A percentile compares a stretch with the other conserved stretches of the same genome.
Evolutionary conservation across 1,140 invertebrate species (phyloP).

Genomic region (Chrysoperla carnea): DNA sequence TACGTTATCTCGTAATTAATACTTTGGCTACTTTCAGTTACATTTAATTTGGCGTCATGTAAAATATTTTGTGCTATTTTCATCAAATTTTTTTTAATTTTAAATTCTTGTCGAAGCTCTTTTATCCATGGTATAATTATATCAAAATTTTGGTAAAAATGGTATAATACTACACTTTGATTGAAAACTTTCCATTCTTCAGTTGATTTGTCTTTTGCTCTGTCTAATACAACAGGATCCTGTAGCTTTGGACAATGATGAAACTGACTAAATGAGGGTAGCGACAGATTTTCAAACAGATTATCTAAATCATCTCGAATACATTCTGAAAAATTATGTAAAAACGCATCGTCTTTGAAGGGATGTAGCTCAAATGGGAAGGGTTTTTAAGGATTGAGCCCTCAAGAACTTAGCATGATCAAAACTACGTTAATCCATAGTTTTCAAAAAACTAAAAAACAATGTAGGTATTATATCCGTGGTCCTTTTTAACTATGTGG

Average conservation of each 20-base stretch:
- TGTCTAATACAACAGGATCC: conserved; percentile 25
- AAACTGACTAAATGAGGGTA: conserved; percentile 35
- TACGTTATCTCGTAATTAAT: conserved; percentile 21
- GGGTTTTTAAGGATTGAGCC: too few species aligned
- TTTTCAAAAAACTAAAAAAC: too few species aligned
- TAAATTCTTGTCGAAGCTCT: conserved; percentile 34
- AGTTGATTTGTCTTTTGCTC: conserved; percentile 28
- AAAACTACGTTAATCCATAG: too few species aligned
- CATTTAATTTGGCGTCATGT: too few species aligned
- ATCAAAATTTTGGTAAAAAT: conserved; percentile 34
- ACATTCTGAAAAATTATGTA: too few species aligned
- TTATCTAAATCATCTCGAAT: conserved; percentile 3
- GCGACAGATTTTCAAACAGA: conserved; percentile 32
- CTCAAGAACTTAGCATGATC: too few species aligned
- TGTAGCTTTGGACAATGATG: conserved; percentile 32
- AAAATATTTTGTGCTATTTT: conserved; percentile 27
- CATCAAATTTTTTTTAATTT: conserved; percentile 27
- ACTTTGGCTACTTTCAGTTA: conserved; percentile 13
- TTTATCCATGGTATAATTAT: conserved; percentile 33
- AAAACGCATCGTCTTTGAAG: too few species aligned
- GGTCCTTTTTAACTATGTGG: too few species aligned
- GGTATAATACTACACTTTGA: conserved; percentile 37
- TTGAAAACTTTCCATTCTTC: conserved; percentile 35
- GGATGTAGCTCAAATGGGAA: too few species aligned
- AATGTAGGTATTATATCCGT: too few species aligned